Evolutionary conservation across 2,797 vertebrate species (phyloP), one percentile per base, ranked within the genome.

Genomic region (Melanotaenia pygmaea): DNA sequence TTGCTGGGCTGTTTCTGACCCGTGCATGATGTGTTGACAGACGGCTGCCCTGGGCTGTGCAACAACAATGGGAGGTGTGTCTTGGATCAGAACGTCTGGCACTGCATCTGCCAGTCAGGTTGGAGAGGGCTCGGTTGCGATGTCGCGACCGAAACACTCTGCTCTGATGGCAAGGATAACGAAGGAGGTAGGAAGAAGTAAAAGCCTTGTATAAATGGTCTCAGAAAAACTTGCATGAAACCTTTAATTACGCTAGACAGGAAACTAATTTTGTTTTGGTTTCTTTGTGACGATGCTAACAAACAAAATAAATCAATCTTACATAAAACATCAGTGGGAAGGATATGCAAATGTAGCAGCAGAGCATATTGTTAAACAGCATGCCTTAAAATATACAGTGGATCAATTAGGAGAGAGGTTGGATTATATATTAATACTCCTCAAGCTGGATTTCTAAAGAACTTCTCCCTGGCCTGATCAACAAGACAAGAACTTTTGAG

Each of bases 1-100:
- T 85, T 57, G 64, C 79, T 43, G 68, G 45, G 67, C 64, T 80
- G 80, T 88, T 67, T 50, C 20, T 93, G 90, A 93, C 89, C 86
- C 78, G 70, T 84, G 74, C 80, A 72, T 90, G 88, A 86, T 93
- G 87, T 91, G 88, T 94, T 90, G 91, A 93, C 96, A 99, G 98
- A 99, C 91, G 98, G 98, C 73, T 99, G 98, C 86, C 98, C 98
- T 1, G 98, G 98, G 43, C 93, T 99, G 78, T 99, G 98, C 90
- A 99, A 99, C 92, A 98, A 96, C 95, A 99, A 99, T 8, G 98
- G 98, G 79, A 95, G 98, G 79, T 99, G 98, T 80, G 96, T 98
- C 0, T 93, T 99, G 92, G 98, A 99, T 94, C 98, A 98, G 77
- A 99, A 98, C 1, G 97, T 98, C 89, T 99, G 98, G 98, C 97